A percentile compares a stretch with the other conserved stretches of the same genome.
These are phyloP conservation scores for Eucera pruinosa DNA, from an alignment of 2,888 invertebrate genomes.

Conservation along the genomic window DNA sequence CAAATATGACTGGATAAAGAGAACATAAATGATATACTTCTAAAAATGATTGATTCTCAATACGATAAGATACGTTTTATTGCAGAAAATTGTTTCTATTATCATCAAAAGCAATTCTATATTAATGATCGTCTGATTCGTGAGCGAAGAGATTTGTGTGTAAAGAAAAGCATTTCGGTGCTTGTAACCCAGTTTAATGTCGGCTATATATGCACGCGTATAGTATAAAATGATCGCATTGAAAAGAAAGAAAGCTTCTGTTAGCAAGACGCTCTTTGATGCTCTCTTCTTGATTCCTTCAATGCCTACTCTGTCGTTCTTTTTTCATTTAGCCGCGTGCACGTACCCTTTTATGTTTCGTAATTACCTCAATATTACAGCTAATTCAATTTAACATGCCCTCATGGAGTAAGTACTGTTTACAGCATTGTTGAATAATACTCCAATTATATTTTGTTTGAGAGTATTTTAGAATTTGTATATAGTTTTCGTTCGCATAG, in stretches of 20 bases:
- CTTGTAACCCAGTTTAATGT: conserved; percentile 49
- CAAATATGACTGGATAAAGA: not conserved
- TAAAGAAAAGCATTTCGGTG: conserved; percentile 24
- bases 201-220: not conserved
- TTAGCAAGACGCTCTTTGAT: conserved; percentile 32
- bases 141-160: conserved; percentile 10
- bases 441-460: not conserved
- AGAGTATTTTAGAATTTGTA: not conserved
- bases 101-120: not conserved
- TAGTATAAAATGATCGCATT: conserved; percentile 19
- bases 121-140: no score
- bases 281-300: not conserved
- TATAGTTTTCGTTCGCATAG: no score
- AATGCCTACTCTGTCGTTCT: not conserved
- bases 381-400: conserved; percentile 19
- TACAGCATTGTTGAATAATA: not conserved
- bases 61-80: conserved; percentile 38
- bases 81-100: conserved; percentile 28
- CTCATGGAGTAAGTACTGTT: not conserved
- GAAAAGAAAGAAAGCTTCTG: conserved; percentile 41
- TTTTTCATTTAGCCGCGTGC: conserved; percentile 24
- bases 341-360: conserved; percentile 19
- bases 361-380: conserved; percentile 9
- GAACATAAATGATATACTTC: conserved; percentile 7
- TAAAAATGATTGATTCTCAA: conserved; percentile 1